A percentile compares a stretch with the other conserved stretches of the same genome.
phyloP scores from a whole-genome alignment of 1,140 invertebrate species.

The Whitmania pigra region DNA sequence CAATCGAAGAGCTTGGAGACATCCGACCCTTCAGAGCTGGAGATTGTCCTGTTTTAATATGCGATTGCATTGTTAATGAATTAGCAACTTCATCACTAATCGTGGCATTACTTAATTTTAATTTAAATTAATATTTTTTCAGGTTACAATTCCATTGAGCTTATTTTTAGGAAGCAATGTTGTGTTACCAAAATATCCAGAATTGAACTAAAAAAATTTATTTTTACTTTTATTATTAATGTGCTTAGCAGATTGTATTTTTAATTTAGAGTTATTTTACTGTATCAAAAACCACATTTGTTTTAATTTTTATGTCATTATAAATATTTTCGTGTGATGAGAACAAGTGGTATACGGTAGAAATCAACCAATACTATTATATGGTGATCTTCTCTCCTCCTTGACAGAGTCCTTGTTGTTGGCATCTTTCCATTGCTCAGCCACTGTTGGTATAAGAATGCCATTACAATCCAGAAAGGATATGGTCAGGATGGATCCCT shows the following conservation, averaged over 20 bases:
- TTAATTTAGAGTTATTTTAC: too few species aligned
- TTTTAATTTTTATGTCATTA: too few species aligned
- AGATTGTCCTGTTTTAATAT: neutral
- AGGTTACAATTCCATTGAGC: too few species aligned
- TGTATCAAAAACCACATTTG: too few species aligned
- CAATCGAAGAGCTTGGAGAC: constrained; percentile 56
- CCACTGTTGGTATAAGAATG: constrained; percentile 35
- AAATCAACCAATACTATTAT: constrained; percentile 1
- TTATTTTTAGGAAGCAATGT: too few species aligned
- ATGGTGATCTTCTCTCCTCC: constrained; percentile 3
- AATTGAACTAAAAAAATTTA: too few species aligned
- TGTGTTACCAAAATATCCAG: too few species aligned
- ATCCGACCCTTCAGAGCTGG: constrained; percentile 45
- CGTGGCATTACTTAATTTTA: neutral
- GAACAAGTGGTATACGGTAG: too few species aligned
- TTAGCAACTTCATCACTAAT: neutral
- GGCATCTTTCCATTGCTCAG: constrained; percentile 36
- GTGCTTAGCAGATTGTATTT: too few species aligned
- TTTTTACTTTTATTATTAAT: too few species aligned
- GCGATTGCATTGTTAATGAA: neutral
- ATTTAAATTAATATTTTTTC: too few species aligned
- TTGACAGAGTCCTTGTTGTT: neutral
- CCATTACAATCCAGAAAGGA: constrained; percentile 81
- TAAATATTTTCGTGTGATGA: too few species aligned
- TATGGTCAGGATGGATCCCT: constrained; percentile 80